Evolutionary conservation across 1,140 invertebrate species (phyloP).

Genomic region (Tetranychus urticae): DNA sequence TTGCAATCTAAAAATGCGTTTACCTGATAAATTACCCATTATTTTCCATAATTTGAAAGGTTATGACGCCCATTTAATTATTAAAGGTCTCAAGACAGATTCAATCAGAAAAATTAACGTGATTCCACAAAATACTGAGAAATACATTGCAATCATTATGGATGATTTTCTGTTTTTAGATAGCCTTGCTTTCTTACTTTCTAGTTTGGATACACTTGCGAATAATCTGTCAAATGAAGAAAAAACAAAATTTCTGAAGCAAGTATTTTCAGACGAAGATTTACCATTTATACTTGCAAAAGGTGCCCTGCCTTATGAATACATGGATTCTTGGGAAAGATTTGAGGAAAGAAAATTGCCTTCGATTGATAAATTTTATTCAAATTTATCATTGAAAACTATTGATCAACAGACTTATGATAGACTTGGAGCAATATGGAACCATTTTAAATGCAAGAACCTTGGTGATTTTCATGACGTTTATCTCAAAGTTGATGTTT

Average conservation of each 20-base stretch:
- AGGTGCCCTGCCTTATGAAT: slow-evolving; percentile 14
- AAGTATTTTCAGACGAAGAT: background rate
- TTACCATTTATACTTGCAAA: background rate
- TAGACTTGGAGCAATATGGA: slow-evolving; percentile 9
- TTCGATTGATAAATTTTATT: background rate
- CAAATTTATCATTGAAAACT: background rate
- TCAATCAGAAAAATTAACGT: background rate
- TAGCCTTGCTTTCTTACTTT: background rate
- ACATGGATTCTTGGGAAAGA: slow-evolving; percentile 9
- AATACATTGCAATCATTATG: background rate
- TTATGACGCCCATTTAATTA: background rate
- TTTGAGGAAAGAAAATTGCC: slow-evolving; percentile 14
- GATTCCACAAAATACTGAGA: background rate
- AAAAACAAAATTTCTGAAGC: too few species aligned
- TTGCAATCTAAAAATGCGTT: background rate
- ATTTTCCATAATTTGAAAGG: background rate
- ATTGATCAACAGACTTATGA: background rate
- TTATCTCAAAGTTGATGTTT: slow-evolving; percentile 21
- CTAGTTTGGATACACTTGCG: background rate
- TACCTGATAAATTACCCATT: background rate
- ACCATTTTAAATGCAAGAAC: slow-evolving; percentile 16
- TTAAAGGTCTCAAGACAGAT: background rate
- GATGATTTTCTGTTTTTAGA: background rate
- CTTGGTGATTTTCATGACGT: slow-evolving; percentile 22
- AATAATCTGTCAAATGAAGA: too few species aligned